Percentiles rank a stretch among this genome's conserved stretches.
Evolutionary conservation across 2,113 vertebrate genomes (phyloP).

Genomic region (Mormoops blainvillei): DNA sequence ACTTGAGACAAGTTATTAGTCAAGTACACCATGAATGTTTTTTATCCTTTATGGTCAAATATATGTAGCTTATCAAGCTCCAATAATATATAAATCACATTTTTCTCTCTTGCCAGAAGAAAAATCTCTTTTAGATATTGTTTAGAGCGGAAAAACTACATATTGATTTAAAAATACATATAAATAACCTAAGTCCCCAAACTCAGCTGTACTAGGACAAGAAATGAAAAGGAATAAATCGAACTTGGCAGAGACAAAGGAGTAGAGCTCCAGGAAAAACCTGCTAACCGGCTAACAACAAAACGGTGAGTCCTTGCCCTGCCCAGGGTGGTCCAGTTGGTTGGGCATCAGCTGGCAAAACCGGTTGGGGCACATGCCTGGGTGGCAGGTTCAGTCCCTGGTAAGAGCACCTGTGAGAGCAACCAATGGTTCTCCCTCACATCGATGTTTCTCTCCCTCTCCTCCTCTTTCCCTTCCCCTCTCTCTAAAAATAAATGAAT

Average conservation of each 20-base stretch:
- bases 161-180: slow-evolving; percentile 57
- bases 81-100: slow-evolving; percentile 67
- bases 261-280: background rate
- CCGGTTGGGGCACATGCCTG: no score
- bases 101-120: slow-evolving; percentile 43
- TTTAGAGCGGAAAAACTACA: slow-evolving; percentile 41
- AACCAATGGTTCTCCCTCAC: no score
- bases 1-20: slow-evolving; percentile 63
- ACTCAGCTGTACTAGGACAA: background rate
- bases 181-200: slow-evolving; percentile 12
- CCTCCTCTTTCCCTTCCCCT: no score
- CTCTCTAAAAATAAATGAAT: no score
- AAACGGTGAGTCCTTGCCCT: background rate
- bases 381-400: no score
- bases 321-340: no score
- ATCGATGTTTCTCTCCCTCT: no score
- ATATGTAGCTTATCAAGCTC: slow-evolving; percentile 56
- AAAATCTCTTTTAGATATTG: slow-evolving; percentile 54
- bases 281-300: background rate
- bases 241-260: background rate
- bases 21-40: background rate
- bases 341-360: no score
- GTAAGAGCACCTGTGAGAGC: no score
- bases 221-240: slow-evolving; percentile 4
- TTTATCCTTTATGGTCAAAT: slow-evolving; percentile 55